Base-by-base conservation (phyloP, 1,140 invertebrate species). In the Apolygus lucorum region DNA sequence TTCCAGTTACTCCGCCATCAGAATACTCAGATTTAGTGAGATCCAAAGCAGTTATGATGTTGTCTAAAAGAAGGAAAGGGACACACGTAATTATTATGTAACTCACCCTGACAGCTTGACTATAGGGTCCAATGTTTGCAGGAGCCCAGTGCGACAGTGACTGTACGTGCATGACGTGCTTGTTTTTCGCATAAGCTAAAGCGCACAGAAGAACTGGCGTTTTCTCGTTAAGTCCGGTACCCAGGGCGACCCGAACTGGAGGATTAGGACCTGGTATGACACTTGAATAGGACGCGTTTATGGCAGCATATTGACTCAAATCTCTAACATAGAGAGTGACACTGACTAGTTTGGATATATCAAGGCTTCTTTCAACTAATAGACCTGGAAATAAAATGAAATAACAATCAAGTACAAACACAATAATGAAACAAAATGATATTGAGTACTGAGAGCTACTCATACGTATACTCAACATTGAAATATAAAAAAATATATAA, bases 101-200 rank as follows among this genome's bases (percentile, higher is more conserved):
- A 25, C 77, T 78, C 77, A 92, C 90, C 81, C 87, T 86, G 70
- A 91, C 84, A 26, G 90, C 91, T 82, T 98, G 95, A 77, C 93
- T 96, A 78, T 96, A 98, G 28, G 95, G 94, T 17, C 94, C 94
- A 74, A 98, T 96, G 77, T 95, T 96, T 52, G 93, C 92, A 2
- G 94, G 93, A 2, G 94, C 93, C 95, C 95, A 97, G 80, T 96
- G 92, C 25, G 93, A 96, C 70, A 96, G 88, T 64, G 92, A 89
- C 79, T 96, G 94, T 27, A 96, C 93, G 79, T 96, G 93, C 89
- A 96, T 91, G 11, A 88, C 90, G 54, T 87, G 83, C 74, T 86
- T 84, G 77, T 80, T 1, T 71, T 49, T 11, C 26, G 73, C 83
- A 78, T 85, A 88, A n/a, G 86, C 87, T 71, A 87, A 82, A 67